Evolutionary conservation across 2,113 vertebrate species (phyloP), one percentile per base, ranked within the genome.

Genomic region (Erythrocercus mccallii): DNA sequence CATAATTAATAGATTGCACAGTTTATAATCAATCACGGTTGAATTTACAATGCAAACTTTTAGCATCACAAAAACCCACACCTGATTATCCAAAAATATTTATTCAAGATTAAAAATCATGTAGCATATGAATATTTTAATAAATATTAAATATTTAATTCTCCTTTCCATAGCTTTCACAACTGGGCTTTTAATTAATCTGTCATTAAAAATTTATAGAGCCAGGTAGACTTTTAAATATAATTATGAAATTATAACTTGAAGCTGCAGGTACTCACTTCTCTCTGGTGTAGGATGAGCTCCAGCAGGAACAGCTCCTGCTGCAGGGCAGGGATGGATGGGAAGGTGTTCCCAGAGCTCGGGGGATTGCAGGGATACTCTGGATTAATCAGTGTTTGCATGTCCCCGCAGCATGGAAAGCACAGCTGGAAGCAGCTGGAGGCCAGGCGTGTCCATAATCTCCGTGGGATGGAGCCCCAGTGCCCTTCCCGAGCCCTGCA

Each of bases 81-180:
- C 70, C 92, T 93, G 88, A 89, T 93, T 86, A 88, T 62, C 94
- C 93, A 73, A 70, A 94, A 96, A 92, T 93, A 96, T 96, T 95
- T 89, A 91, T 90, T 92, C 45, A 51, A 93, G 60, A 72, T 94
- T 92, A 93, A 88, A 95, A 96, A 92, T 45, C 76, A 76, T 21
- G 84, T 81, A 84, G 60, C 84, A 56, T 48, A 96, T 95, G 76
- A 97, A 97, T 97, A 95, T 92, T 96, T 92, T 61, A 96, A 90
- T 40, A 89, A 89, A 79, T 69, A 86, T 97, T 28, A 96, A 97
- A 96, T 94, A 97, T 96, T 94, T 84, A 95, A 71, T 65, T 33
- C 68, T 70, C 54, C 88, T 84, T 92, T 27, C 73, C 78, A 72
- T 88, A 80, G 65, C 86, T 85, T 83, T 84, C 83, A 47, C 72